Conservation (phyloP, 2,797 vertebrate species). For the Psittacula derbiana region DNA sequence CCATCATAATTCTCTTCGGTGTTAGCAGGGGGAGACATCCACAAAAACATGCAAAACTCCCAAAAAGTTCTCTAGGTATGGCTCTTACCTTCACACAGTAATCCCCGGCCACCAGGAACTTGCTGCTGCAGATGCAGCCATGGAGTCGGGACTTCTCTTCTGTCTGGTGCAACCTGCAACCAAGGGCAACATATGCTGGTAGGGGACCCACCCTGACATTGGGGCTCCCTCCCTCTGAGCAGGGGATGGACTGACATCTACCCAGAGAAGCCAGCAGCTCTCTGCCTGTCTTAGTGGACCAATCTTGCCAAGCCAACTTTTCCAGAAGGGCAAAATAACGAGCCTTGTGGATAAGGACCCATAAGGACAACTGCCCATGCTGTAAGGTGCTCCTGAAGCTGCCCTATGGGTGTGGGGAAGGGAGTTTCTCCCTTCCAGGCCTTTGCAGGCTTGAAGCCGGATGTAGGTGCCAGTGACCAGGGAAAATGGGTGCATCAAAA, state of each 20-base stretch:
- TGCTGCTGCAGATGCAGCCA: conserved; percentile 82
- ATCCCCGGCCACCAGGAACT: conserved; percentile 84
- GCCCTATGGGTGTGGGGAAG: neutral
- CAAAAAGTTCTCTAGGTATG: neutral
- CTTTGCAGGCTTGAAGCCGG: neutral
- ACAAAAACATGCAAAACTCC: neutral
- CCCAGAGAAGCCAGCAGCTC: neutral
- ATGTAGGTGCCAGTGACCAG: neutral
- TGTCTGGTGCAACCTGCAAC: conserved; percentile 84
- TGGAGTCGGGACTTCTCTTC: conserved; percentile 81
- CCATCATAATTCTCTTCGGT: neutral
- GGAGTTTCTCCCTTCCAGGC: neutral
- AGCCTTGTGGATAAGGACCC: neutral
- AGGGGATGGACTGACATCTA: neutral
- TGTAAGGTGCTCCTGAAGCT: neutral
- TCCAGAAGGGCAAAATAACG: neutral
- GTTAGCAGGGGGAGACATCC: neutral
- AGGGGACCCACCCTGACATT: neutral
- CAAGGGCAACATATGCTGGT: neutral
- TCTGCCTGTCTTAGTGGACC: neutral
- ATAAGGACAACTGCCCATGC: fast-evolving
- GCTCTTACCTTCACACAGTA: conserved; percentile 85
- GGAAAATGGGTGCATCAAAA: neutral
- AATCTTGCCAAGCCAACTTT: neutral
- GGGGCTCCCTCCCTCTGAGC: fast-evolving